A percentile compares a stretch with the other conserved stretches of the same genome.
phyloP scores from a whole-genome alignment of 1,140 invertebrate genomes.

The Ganaspis sp. region DNA sequence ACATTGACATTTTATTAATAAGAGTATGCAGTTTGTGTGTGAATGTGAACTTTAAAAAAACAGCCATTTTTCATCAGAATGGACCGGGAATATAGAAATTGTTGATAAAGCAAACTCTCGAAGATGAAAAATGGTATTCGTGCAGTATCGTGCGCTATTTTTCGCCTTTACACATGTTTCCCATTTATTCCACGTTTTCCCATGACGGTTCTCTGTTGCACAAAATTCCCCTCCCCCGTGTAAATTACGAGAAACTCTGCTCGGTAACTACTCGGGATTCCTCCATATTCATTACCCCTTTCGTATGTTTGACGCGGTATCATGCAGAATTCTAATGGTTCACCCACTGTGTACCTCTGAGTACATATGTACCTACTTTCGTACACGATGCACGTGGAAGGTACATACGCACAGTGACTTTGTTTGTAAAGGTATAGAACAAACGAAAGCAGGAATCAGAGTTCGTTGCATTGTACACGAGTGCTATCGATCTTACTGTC shows the following conservation, averaged over 20 bases:
- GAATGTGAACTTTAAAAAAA: background rate
- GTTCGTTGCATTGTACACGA: slow-evolving; percentile 21
- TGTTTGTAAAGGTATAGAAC: slow-evolving; percentile 18
- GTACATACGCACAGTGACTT: slow-evolving; percentile 29
- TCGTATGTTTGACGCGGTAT: slow-evolving; percentile 20
- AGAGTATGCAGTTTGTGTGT: background rate
- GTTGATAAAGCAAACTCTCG: slow-evolving; percentile 7
- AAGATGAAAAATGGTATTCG: slow-evolving; percentile 10
- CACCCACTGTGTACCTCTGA: slow-evolving; percentile 8
- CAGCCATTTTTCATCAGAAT: background rate
- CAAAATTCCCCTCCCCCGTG: background rate
- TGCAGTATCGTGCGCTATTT: background rate
- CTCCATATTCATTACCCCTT: slow-evolving; percentile 29
- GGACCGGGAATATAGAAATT: slow-evolving; percentile 4
- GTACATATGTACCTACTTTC: slow-evolving; percentile 28
- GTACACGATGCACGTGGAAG: slow-evolving; percentile 22
- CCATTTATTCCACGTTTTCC: slow-evolving; percentile 13
- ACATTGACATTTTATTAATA: background rate
- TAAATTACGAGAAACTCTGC: slow-evolving; percentile 18
- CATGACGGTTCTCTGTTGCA: slow-evolving; percentile 23
- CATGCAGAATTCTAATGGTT: slow-evolving; percentile 31
- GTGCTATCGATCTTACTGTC: slow-evolving; percentile 8
- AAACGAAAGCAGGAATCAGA: slow-evolving; percentile 12
- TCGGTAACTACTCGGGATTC: slow-evolving; percentile 13
- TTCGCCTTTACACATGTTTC: background rate